Conservation (phyloP, 2,797 vertebrate species). For the Discoglossus pictus region DNA sequence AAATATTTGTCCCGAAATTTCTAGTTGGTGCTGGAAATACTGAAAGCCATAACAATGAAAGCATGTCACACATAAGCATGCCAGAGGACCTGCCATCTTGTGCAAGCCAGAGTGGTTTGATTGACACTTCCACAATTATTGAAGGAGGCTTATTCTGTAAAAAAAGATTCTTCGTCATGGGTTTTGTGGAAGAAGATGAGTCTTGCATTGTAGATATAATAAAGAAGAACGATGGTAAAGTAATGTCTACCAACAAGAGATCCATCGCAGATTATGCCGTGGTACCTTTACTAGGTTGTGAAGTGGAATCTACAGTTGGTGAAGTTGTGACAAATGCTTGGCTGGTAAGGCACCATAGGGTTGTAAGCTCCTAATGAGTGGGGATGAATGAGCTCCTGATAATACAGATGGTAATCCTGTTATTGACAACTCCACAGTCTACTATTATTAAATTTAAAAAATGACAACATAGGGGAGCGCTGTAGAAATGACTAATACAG, state of each 20-base stretch:
- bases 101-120: slow-evolving; percentile 48
- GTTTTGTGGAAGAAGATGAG: slow-evolving; percentile 82
- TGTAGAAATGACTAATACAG: too few species aligned
- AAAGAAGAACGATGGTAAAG: slow-evolving; percentile 82
- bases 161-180: slow-evolving; percentile 83
- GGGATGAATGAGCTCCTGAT: too few species aligned
- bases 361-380: too few species aligned
- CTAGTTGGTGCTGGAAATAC: slow-evolving; percentile 69
- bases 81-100: slow-evolving; percentile 59
- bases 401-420: too few species aligned
- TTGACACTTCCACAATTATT: slow-evolving; percentile 63
- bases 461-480: too few species aligned
- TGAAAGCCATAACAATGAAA: slow-evolving; percentile 40
- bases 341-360: slow-evolving; percentile 92
- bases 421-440: too few species aligned
- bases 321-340: slow-evolving; percentile 95
- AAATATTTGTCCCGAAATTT: too few species aligned
- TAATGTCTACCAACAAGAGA: slow-evolving; percentile 72
- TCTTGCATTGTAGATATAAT: slow-evolving; percentile 76
- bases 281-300: slow-evolving; percentile 87
- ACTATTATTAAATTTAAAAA: too few species aligned
- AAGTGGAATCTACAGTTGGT: slow-evolving; percentile 85
- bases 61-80: slow-evolving; percentile 49
- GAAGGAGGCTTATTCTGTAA: slow-evolving; percentile 79
- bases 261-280: slow-evolving; percentile 88